Conservation (phyloP, 2,113 vertebrate species). For the Mugil cephalus region DNA sequence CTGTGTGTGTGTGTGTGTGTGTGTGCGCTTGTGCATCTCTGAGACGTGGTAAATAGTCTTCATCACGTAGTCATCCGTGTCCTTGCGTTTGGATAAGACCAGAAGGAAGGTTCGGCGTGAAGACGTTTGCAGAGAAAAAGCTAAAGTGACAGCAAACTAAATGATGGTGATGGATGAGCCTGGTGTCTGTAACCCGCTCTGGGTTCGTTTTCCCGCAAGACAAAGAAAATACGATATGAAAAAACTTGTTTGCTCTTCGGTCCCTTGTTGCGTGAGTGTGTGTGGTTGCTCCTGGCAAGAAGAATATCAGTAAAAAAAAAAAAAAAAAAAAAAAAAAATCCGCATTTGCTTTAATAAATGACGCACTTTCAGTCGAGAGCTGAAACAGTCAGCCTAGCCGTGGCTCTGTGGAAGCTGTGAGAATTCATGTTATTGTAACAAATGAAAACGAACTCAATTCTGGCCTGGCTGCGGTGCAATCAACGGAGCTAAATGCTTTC, state of each 20-base stretch:
- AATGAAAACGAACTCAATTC: constrained; percentile 28
- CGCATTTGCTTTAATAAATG: constrained; percentile 32
- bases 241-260: constrained; percentile 43
- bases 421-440: constrained; percentile 26
- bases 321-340: background rate
- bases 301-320: constrained; percentile 2
- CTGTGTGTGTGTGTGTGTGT: constrained; percentile 3
- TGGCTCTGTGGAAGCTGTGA: constrained; percentile 22
- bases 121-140: background rate
- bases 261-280: constrained; percentile 19
- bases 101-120: background rate
- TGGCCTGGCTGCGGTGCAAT: constrained; percentile 39
- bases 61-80: background rate
- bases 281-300: constrained; percentile 19
- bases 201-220: constrained; percentile 33
- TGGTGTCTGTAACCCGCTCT: constrained; percentile 40
- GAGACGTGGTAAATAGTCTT: constrained; percentile 20
- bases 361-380: constrained; percentile 3
- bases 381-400: constrained; percentile 4
- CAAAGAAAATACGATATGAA: constrained; percentile 13
- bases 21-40: background rate
- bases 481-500: constrained; percentile 46
- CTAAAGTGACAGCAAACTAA: constrained; percentile 29
- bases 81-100: constrained; percentile 1
- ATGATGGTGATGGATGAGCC: constrained; percentile 53